Evolutionary conservation across 2,113 vertebrate genomes (phyloP), one percentile per base, ranked within the genome.

Genomic region (Tupaia tana): DNA sequence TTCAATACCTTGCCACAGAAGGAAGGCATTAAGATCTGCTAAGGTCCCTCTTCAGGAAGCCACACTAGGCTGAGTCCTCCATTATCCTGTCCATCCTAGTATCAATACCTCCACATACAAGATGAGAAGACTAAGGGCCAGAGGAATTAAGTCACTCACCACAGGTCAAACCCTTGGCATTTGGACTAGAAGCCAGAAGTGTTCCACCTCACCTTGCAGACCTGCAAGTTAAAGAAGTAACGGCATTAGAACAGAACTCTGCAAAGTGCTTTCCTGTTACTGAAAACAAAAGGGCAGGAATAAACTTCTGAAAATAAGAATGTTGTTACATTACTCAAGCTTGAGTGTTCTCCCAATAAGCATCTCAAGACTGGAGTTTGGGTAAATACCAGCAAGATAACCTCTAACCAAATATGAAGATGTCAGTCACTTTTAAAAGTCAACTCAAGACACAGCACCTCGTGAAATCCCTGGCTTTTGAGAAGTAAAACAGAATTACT

Each of bases 91-190:
- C 87, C 63, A 82, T 56, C 66, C 61, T 63, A 31, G 84, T 58
- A 82, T 85, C 89, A 31, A 7, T 61, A 82, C 80, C 80, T 80
- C 64, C 89, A 92, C 8, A 83, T 78, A 86, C 24, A 86, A 71
- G 66, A 67, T 16, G 10, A 90, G 24, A 20, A 92, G 82, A 86
- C 92, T 64, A 31, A 90, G 80, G 29, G 61, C 74, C 89, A 70
- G 73, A 89, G 43, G 74, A 95, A 81, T 86, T 82, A 96, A 71
- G 31, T 80, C 90, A 95, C 94, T 97, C 66, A 97, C 94, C 89
- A 91, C 59, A 69, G 79, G 86, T 95, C 79, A 97, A 43, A 86
- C 74, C 59, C 43, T 89, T 71, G 79, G 79, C 82, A 95, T 93
- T 34, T 34, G 82, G 70, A 95, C 52, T n/a, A 91, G 69, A 90